A percentile compares a stretch with the other conserved stretches of the same genome.
Conservation (phyloP, 1,140 invertebrate species). For the Plectrocnemia conspersa region DNA sequence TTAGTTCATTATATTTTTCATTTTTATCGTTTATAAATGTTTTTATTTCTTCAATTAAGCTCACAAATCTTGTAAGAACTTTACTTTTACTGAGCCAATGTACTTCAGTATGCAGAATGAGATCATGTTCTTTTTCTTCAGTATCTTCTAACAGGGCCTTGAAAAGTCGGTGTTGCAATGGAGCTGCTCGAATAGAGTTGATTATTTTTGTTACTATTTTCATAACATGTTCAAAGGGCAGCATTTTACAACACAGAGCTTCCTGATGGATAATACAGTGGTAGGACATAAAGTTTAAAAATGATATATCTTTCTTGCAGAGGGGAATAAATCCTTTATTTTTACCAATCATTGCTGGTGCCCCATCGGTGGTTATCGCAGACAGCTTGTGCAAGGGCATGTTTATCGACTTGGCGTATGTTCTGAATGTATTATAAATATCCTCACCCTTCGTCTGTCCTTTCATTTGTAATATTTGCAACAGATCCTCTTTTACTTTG, state of each 20-base stretch:
- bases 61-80: constrained; percentile 9
- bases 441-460: constrained; percentile 20
- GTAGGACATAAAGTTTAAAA: constrained; percentile 4
- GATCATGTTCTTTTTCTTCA: constrained; percentile 10
- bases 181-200: constrained; percentile 9
- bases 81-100: constrained; percentile 3
- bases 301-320: constrained; percentile 6
- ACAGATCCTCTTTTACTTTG: constrained; percentile 29
- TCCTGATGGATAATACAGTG: constrained; percentile 11
- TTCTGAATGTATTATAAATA: constrained; percentile 27
- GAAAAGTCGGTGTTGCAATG: constrained; percentile 7
- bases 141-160: constrained; percentile 4
- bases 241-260: constrained; percentile 9
- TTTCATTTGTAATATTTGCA: constrained; percentile 11
- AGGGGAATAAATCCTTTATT: constrained; percentile 15
- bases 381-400: constrained; percentile 27
- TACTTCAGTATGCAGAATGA: constrained; percentile 6
- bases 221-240: constrained; percentile 8
- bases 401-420: constrained; percentile 21
- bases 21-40: too few species aligned
- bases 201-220: constrained; percentile 10
- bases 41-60: constrained; percentile 10
- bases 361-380: constrained; percentile 27
- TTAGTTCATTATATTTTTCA: not conserved
- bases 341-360: constrained; percentile 24